These are phyloP conservation scores for Diglossa cyanea DNA, from an alignment of 2,797 vertebrate species.

Conservation along the genomic window DNA sequence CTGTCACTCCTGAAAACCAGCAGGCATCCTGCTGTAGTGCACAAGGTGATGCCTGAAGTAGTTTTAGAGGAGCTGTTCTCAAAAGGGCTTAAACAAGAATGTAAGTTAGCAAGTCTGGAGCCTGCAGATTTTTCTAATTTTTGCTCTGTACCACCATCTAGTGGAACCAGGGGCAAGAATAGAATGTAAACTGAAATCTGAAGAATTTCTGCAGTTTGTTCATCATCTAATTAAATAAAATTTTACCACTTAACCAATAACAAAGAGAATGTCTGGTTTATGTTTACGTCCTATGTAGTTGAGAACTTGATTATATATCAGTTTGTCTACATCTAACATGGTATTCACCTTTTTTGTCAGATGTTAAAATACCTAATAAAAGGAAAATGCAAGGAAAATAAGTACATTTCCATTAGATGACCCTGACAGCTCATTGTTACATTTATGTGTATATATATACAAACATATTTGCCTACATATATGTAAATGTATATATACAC, in stretches of 20 bases:
- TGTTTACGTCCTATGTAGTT: rapidly evolving
- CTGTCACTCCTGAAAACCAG: neutral
- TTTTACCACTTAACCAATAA: neutral
- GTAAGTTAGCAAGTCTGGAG: neutral
- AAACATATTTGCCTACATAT: too few species aligned
- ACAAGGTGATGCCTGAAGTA: neutral
- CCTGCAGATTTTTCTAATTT: neutral
- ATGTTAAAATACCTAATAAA: neutral
- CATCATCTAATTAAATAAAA: neutral
- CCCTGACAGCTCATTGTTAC: neutral
- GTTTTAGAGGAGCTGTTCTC: neutral
- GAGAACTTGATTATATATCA: neutral
- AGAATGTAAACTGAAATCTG: neutral
- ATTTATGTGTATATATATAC: neutral
- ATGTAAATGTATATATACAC: neutral
- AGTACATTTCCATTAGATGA: neutral
- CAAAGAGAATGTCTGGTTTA: neutral
- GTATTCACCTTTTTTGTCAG: neutral
- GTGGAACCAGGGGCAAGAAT: neutral
- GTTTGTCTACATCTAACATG: neutral
- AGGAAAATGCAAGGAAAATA: neutral
- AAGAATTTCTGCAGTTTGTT: neutral
- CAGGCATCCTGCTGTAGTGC: neutral
- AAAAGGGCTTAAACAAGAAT: neutral
- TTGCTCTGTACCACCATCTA: constrained; percentile 19